Base-by-base conservation (phyloP, 1,140 invertebrate genomes). In the Scaptomyza graminum region DNA sequence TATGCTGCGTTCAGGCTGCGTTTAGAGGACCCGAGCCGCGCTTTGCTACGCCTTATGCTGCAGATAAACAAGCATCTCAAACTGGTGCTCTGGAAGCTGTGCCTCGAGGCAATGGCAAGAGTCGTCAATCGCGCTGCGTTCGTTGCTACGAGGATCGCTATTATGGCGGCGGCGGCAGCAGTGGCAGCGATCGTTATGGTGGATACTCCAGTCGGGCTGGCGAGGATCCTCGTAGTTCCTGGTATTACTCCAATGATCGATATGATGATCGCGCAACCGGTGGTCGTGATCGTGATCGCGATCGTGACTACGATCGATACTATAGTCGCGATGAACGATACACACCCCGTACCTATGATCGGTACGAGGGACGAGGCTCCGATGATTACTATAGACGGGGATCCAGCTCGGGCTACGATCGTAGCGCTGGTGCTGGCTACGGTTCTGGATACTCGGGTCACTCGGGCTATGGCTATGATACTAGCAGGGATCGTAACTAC, bases 341-440 rank as follows among this genome's bases (percentile, higher is more conserved):
- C n/a, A 22, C 59, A 0, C 66, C 83, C 0, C 72, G 88, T 22
- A 76, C 74, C 4, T 91, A 90, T 34, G 90, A 91, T 61, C 88
- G 93, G 18, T 92, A 92, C 52, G 92, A 93, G 50, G 82, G 81
- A 0, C 74, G 78, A 16, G 87, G 80, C 2, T 90, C 92, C 51
- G 87, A 84, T 11, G 90, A 89, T 3, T 91, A 92, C 7, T 91
- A 92, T 4, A 61, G 87, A 7, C 34, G 75, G 5, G 68, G 64
- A 9, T 49, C 78, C 1, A 41, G 12, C 4, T 25, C 15, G 0
- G 11, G 28, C 44, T 84, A 84, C 7, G 87, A 90, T 22, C 79
- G 79, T 13, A 72, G 76, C 3, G 70, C 79, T 61, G 82, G 66
- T 31, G 55, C 54, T 31, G 76, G 54, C 37, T 41, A 60, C 28